These are phyloP conservation scores for Drosophila busckii DNA, from an alignment of 1,140 invertebrate genomes.

Conservation along the genomic window DNA sequence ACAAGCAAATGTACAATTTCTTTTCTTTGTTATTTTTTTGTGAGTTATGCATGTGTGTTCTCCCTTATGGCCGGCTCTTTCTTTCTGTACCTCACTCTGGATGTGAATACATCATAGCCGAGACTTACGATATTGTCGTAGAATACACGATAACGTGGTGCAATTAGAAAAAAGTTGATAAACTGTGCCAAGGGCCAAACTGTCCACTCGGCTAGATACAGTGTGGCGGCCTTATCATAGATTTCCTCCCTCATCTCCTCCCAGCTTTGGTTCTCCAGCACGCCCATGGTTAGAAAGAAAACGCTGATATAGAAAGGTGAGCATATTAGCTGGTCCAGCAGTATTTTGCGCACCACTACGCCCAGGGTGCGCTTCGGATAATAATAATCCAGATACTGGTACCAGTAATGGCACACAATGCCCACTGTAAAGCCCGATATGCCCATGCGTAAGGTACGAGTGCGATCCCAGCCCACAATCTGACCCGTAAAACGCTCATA, in stretches of 20 bases:
- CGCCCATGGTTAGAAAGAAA: slow-evolving; percentile 88
- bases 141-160: slow-evolving; percentile 89
- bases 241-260: slow-evolving; percentile 85
- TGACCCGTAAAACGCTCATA: slow-evolving; percentile 86
- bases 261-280: slow-evolving; percentile 84
- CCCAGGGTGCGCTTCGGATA: slow-evolving; percentile 83
- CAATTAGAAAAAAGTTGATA: slow-evolving; percentile 93
- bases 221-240: slow-evolving; percentile 84
- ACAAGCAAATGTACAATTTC: no score
- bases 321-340: slow-evolving; percentile 91
- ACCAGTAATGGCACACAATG: slow-evolving; percentile 91
- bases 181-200: slow-evolving; percentile 90
- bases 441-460: slow-evolving; percentile 88
- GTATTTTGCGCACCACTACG: slow-evolving; percentile 89
- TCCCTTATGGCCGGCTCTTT: no score
- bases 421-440: slow-evolving; percentile 87
- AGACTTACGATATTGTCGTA: slow-evolving; percentile 94
- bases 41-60: no score
- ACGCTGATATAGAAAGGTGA: slow-evolving; percentile 89
- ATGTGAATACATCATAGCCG: slow-evolving; percentile 93
- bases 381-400: slow-evolving; percentile 84
- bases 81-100: slow-evolving; percentile 84
- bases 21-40: no score
- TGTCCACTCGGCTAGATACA: slow-evolving; percentile 89
- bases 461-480: slow-evolving; percentile 83